Evolutionary conservation across 1,140 invertebrate species (phyloP).

Genomic region (Pogonomyrmex californicus): DNA sequence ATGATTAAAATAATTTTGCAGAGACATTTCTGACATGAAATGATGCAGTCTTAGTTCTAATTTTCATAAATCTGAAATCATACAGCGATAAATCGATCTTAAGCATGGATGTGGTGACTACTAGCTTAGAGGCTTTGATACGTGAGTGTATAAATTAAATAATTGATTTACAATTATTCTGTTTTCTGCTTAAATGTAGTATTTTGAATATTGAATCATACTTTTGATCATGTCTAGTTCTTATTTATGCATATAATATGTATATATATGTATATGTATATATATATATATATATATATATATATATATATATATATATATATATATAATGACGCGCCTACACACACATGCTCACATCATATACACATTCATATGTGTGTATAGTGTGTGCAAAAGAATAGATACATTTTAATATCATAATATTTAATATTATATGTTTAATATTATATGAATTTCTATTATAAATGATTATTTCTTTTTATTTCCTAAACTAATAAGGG

Average conservation of each 20-base stretch:
- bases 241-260: too few relatives aligned
- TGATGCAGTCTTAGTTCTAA: conserved; percentile 5
- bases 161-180: neutral
- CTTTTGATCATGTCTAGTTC: too few relatives aligned
- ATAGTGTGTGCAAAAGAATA: too few relatives aligned
- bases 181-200: neutral
- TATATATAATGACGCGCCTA: too few relatives aligned
- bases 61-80: neutral
- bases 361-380: too few relatives aligned
- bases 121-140: conserved; percentile 83
- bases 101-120: conserved; percentile 83
- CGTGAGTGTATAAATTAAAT: conserved; percentile 74
- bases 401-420: too few relatives aligned
- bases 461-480: too few relatives aligned
- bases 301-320: neutral
- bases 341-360: too few relatives aligned
- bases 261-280: too few relatives aligned
- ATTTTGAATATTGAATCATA: conserved; percentile 2
- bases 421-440: too few relatives aligned
- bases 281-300: neutral
- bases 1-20: conserved; percentile 21
- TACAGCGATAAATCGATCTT: conserved; percentile 19
- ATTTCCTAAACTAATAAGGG: too few relatives aligned
- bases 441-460: too few relatives aligned
- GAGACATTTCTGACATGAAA: conserved; percentile 24